A percentile compares a stretch with the other conserved stretches of the same genome.
phyloP scores from a whole-genome alignment of 2,888 invertebrate genomes.

The Pseudococcus jackbeardsleyi region DNA sequence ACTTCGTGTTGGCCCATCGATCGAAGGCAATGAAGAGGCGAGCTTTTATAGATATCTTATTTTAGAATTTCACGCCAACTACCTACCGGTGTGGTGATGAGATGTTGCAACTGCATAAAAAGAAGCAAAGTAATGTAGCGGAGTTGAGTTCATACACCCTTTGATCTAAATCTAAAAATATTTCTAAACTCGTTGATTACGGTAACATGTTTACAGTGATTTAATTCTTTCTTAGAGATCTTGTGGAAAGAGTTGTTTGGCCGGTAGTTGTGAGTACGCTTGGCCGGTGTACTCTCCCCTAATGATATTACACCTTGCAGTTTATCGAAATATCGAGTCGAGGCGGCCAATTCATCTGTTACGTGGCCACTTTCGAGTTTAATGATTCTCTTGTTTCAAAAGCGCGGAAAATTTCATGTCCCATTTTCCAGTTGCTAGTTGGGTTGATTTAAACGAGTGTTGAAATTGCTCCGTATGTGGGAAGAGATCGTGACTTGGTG shows the following conservation, averaged over 20 bases:
- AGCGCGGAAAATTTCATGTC: neutral
- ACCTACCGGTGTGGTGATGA: neutral
- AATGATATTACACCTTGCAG: constrained; percentile 20
- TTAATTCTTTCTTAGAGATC: constrained; percentile 6
- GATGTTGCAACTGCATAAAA: neutral
- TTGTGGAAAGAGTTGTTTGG: constrained; percentile 31
- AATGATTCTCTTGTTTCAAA: neutral
- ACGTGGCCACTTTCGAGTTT: neutral
- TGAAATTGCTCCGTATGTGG: neutral
- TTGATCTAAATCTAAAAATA: constrained; percentile 53
- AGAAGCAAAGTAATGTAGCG: neutral
- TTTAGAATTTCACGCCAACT: constrained; percentile 18
- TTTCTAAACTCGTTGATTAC: constrained; percentile 49
- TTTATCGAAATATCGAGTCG: neutral
- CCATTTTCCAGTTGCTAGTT: neutral
- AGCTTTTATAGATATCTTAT: constrained; percentile 14
- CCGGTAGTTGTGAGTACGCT: neutral
- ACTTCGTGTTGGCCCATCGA: neutral
- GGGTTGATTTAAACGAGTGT: neutral
- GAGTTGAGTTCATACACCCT: constrained; percentile 41
- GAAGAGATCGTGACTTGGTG: neutral
- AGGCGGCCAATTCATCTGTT: neutral
- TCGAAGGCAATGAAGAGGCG: neutral
- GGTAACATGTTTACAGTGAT: constrained; percentile 33
- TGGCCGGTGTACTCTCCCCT: neutral